Base-by-base conservation (phyloP, 2,113 vertebrate species). In the Phyllostomus hastatus region DNA sequence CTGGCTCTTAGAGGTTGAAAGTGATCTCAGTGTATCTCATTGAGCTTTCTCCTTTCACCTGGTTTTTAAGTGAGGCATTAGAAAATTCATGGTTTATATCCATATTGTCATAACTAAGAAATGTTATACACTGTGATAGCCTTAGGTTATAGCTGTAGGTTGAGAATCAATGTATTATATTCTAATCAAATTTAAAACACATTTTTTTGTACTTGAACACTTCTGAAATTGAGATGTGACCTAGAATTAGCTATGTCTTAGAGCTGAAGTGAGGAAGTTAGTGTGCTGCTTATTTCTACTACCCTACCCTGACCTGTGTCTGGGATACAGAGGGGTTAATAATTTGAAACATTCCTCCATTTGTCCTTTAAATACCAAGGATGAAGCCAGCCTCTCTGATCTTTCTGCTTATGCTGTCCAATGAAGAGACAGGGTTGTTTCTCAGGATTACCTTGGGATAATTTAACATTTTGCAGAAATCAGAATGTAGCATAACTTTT, bases 21-120 rank as follows among this genome's bases (percentile, higher is more conserved):
- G 15, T 91, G 7, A 83, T 20, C 19, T 91, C n/a, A 61, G 15
- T 69, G 10, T 82, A n/a, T 86, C 14, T 54, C 4, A 73, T 75
- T 94, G n/a, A 88, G 16, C 64, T 72, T 94, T 96, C 10, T 87
- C 48, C 73, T 96, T 72, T 95, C 14, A 73, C 72, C 57, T 81
- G n/a, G 8, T 67, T 88, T 81, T 94, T 94, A 92, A 22, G 28
- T 72, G n/a, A 94, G 52, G 59, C 22, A 92, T 28, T 52, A 90
- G 82, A 91, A 95, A 85, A 75, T 50, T 15, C 72, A 31, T 75
- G 22, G 28, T 19, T 78, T 91, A 57, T 91, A 43, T 57, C 1
- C 19, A 66, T 79, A 24, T 48, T 88, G 52, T 20, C 28, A 86
- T 88, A 79, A 20, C 35, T 89, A 78, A 72, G 31, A 78, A 93